Evolutionary conservation across 2,113 vertebrate genomes (phyloP).

Genomic region (Mirounga angustirostris): DNA sequence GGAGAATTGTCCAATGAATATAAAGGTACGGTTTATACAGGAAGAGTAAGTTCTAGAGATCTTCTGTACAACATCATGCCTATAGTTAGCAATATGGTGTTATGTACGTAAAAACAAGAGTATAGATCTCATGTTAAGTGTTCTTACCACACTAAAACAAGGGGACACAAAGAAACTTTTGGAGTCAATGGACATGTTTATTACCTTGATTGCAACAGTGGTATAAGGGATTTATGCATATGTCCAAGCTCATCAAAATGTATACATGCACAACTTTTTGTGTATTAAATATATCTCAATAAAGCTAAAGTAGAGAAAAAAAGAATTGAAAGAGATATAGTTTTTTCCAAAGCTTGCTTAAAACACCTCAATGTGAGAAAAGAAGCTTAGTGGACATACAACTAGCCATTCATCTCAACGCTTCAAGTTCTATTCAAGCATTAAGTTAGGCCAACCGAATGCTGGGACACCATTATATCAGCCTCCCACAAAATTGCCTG

Average conservation of each 20-base stretch:
- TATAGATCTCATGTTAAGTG: neutral
- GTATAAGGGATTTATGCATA: neutral
- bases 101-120: neutral
- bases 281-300: neutral
- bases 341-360: neutral
- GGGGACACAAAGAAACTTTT: neutral
- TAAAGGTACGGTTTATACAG: neutral
- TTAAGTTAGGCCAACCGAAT: slow-evolving; percentile 21
- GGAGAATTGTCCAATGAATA: neutral
- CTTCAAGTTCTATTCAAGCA: slow-evolving; percentile 2
- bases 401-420: slow-evolving; percentile 58
- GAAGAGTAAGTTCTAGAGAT: neutral
- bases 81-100: neutral
- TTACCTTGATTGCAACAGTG: neutral
- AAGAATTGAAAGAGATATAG: neutral
- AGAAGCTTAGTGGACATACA: neutral
- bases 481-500: slow-evolving; percentile 31
- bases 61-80: neutral
- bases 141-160: neutral
- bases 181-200: neutral
- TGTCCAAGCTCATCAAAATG: neutral
- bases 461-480: neutral
- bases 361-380: neutral
- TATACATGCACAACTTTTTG: neutral
- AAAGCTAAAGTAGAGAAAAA: neutral